Evolutionary conservation across 2,113 vertebrate genomes (phyloP).

Genomic region (Daphoenositta chrysoptera): DNA sequence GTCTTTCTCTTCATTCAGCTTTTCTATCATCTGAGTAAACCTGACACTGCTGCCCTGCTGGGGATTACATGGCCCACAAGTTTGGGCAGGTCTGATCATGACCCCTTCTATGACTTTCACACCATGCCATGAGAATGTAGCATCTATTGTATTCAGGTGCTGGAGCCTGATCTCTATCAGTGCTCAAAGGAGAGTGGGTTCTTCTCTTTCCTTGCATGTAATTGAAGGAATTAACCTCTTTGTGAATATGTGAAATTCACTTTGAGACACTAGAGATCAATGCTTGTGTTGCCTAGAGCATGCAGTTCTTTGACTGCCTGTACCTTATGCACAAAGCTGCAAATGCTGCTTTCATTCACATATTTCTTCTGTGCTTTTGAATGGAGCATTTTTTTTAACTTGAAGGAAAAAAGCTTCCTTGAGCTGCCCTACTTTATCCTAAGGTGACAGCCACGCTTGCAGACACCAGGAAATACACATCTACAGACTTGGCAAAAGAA

Average conservation of each 20-base stretch:
- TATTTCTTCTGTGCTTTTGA: background rate
- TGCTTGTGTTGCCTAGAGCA: background rate
- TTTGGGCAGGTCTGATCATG: background rate
- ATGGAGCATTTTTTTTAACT: background rate
- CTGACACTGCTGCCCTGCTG: background rate
- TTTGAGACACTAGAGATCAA: background rate
- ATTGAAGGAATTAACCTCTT: background rate
- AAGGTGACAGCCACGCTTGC: background rate
- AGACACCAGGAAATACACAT: background rate
- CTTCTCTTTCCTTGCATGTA: background rate
- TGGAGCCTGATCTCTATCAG: background rate
- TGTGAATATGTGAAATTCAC: background rate
- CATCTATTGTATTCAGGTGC: background rate
- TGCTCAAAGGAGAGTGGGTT: background rate
- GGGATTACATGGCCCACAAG: background rate
- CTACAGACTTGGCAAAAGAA: background rate
- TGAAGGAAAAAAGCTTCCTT: background rate
- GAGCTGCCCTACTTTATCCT: background rate
- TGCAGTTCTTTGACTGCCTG: background rate
- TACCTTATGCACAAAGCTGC: background rate
- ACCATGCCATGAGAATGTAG: background rate
- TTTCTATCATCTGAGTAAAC: background rate
- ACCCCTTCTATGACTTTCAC: background rate
- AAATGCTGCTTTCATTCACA: background rate
- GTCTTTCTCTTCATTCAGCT: background rate